Evolutionary conservation across 2,113 vertebrate genomes (phyloP), one percentile per base, ranked within the genome.

Genomic region (Sylvilagus bachmani): DNA sequence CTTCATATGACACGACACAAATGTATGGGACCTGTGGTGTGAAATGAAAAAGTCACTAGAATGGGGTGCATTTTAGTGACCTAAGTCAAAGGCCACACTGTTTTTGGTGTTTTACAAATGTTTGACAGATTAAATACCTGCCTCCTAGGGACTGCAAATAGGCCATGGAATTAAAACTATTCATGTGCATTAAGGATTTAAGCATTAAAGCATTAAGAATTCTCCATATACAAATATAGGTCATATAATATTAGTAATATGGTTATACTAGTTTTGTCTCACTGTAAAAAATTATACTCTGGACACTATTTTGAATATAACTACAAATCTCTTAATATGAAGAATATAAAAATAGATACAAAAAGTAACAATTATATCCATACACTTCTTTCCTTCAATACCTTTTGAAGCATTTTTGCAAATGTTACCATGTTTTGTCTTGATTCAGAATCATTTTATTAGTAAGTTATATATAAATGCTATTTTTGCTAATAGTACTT

Each of bases 101-200:
- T 77, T 97, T 98, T 97, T 91, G 94, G 97, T 98, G 94, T 98
- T 98, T 97, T 97, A 98, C 97, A 98, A 98, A 98, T 96, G 95
- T 97, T 95, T 98, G 98, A 98, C 97, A 98, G 97, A 98, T 98
- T 98, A 98, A 98, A 98, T 95, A 75, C 66, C 78, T 83, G 95
- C 97, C 97, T 98, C 98, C 97, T 91, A 95, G 89, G 91, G 97
- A 86, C 96, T 98, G 69, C 78, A 97, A 98, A 98, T 96, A 97
- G 96, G 61, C 82, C 92, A 67, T 86, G 89, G 75, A 95, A 93
- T 87, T 94, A 90, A 97, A 94, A 95, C 90, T 93, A 97, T 93
- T 97, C 94, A 69, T 90, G 97, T 95, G 55, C 96, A 95, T 96
- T 97, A 97, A 91, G 97, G 94, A 71, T 92, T 95, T 58, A 58